phyloP scores from a whole-genome alignment of 2,797 vertebrate genomes.

The Mus caroli region DNA sequence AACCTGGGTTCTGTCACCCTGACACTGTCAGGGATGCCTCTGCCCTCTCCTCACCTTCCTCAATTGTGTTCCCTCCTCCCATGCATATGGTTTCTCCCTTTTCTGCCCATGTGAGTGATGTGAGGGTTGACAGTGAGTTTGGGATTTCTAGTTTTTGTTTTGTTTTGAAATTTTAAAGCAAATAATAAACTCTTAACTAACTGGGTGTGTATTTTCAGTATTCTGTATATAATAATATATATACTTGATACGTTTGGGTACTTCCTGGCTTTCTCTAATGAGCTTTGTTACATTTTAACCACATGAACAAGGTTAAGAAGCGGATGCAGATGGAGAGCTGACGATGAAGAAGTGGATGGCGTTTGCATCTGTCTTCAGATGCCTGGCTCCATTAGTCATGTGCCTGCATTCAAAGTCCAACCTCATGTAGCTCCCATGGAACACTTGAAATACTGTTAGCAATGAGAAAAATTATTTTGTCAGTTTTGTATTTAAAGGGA shows the following conservation, averaged over 20 bases:
- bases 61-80: background rate
- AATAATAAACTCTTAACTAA: background rate
- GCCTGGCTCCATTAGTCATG: background rate
- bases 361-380: background rate
- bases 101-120: background rate
- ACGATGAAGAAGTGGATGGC: background rate
- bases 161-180: background rate
- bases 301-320: background rate
- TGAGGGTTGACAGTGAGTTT: background rate
- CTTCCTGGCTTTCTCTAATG: background rate
- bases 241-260: background rate
- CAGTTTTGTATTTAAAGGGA: slow-evolving; percentile 23
- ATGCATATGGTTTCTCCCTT: background rate
- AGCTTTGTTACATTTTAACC: background rate
- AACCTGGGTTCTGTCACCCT: background rate
- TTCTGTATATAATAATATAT: background rate
- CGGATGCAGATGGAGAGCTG: background rate
- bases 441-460: background rate
- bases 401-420: background rate
- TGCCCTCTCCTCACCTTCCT: background rate
- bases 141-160: background rate
- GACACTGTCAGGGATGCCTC: background rate
- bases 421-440: background rate
- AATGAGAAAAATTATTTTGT: slow-evolving; percentile 1
- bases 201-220: background rate